Conservation (phyloP, 2,113 vertebrate species). For the Camelus bactrianus region DNA sequence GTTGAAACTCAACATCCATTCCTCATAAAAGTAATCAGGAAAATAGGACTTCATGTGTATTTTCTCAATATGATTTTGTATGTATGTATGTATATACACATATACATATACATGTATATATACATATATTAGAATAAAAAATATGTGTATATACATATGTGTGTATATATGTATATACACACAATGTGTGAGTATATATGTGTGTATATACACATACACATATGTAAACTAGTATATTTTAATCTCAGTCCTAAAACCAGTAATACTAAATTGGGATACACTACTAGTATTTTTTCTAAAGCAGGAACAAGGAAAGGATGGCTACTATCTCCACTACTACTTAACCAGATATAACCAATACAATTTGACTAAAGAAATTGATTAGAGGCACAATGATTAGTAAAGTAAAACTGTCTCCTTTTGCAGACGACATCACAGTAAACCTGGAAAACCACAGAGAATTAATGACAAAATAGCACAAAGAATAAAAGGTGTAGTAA, state of each 20-base stretch:
- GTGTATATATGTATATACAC: not conserved
- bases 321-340: not conserved
- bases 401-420: not conserved
- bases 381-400: not conserved
- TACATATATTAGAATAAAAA: not conserved
- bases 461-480: not conserved
- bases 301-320: not conserved
- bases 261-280: not conserved
- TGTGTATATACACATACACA: not conserved
- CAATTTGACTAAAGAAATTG: not conserved
- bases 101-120: not conserved
- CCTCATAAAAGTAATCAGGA: conserved; percentile 19
- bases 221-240: not conserved
- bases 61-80: not conserved
- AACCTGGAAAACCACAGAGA: not conserved
- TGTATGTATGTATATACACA: not conserved
- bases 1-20: not conserved
- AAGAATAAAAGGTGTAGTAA: not conserved
- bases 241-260: not conserved
- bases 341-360: not conserved
- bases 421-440: not conserved
- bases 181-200: not conserved
- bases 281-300: not conserved
- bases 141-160: not conserved
- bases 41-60: not conserved